Conservation (phyloP, 2,797 vertebrate species). For the Aulostomus chinensis region DNA sequence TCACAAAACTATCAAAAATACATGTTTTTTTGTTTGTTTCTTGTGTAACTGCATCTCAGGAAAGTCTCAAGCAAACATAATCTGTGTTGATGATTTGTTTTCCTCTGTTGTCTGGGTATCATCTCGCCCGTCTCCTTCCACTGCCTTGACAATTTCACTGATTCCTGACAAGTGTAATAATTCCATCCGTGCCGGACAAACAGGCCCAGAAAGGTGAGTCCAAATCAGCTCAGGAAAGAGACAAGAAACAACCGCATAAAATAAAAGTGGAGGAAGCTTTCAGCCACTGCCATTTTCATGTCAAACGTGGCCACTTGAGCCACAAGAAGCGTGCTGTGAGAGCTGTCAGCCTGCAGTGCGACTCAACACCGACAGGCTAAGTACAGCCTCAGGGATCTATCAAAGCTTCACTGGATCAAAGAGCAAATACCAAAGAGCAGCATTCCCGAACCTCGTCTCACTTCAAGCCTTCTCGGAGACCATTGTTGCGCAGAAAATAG, state of each 20-base stretch:
- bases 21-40: too few relatives aligned
- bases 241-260: too few relatives aligned
- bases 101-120: constrained; percentile 34
- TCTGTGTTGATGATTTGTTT: constrained; percentile 28
- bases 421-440: constrained; percentile 31
- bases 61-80: constrained; percentile 24
- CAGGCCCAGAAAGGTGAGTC: neutral
- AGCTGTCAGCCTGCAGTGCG: neutral
- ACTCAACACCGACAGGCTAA: constrained; percentile 15
- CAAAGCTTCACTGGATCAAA: constrained; percentile 53
- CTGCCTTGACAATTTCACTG: constrained; percentile 19
- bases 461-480: constrained; percentile 5
- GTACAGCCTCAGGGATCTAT: constrained; percentile 24
- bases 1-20: too few relatives aligned
- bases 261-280: constrained; percentile 5
- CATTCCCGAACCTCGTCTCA: constrained; percentile 19
- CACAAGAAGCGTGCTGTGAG: constrained; percentile 10
- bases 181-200: constrained; percentile 20
- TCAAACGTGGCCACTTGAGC: constrained; percentile 24
- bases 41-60: neutral
- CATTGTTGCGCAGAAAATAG: constrained; percentile 30
- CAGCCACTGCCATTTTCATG: constrained; percentile 15
- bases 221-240: constrained; percentile 19
- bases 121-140: constrained; percentile 9
- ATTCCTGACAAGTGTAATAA: constrained; percentile 32